Evolutionary conservation across 2,113 vertebrate genomes (phyloP).

Genomic region (Ciconia maguari): DNA sequence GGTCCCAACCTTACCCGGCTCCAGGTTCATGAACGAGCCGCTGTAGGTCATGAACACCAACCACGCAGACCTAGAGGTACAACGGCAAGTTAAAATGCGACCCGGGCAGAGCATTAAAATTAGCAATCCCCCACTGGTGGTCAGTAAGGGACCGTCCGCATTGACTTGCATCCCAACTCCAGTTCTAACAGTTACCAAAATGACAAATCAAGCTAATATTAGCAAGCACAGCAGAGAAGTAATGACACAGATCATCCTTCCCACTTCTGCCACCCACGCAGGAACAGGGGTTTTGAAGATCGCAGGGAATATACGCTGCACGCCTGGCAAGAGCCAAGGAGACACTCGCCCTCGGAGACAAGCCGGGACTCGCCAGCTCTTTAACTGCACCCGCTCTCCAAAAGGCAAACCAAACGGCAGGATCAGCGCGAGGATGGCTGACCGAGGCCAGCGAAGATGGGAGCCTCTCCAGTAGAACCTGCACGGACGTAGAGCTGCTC

Average conservation of each 20-base stretch:
- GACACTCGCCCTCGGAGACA: accelerated
- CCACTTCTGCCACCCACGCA: background rate
- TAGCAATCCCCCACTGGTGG: background rate
- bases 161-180: background rate
- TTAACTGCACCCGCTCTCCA: too few species aligned
- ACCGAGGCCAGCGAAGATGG: accelerated
- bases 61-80: background rate
- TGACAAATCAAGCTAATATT: background rate
- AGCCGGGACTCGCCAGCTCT: accelerated
- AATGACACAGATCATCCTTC: background rate
- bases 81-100: background rate
- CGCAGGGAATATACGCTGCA: accelerated
- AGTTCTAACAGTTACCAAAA: background rate
- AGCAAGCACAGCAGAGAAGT: background rate
- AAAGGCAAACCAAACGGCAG: accelerated
- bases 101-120: background rate
- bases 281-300: background rate
- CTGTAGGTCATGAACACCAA: background rate
- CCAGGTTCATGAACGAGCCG: background rate
- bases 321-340: too few species aligned
- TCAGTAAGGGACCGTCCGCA: accelerated
- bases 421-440: background rate
- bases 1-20: accelerated
- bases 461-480: background rate
- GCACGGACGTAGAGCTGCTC: background rate